A percentile compares a stretch with the other conserved stretches of the same genome.
Evolutionary conservation across 2,113 vertebrate genomes (phyloP).

Genomic region (Thymallus thymallus): DNA sequence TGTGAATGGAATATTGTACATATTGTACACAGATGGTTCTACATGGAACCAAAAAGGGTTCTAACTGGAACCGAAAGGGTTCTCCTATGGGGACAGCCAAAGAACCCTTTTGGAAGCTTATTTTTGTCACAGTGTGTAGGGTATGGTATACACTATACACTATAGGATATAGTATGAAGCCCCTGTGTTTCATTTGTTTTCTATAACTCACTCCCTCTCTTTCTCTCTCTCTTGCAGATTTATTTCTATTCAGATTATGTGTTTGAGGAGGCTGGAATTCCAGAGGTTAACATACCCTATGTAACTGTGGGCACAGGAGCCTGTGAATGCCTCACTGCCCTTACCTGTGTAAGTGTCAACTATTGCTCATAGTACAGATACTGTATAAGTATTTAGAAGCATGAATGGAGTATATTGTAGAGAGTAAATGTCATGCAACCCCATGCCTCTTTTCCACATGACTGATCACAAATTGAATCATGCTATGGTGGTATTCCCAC

Average conservation of each 20-base stretch:
- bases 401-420: too few species aligned
- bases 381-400: too few species aligned
- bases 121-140: too few species aligned
- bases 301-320: constrained; percentile 82
- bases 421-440: neutral
- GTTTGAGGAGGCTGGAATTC: constrained; percentile 80
- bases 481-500: neutral
- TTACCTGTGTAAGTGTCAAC: constrained; percentile 82
- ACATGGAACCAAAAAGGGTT: too few species aligned
- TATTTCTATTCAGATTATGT: constrained; percentile 88
- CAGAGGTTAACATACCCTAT: constrained; percentile 77
- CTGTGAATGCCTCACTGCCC: constrained; percentile 85
- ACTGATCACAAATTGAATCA: neutral
- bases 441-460: neutral
- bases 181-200: neutral
- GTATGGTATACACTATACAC: too few species aligned
- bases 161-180: neutral
- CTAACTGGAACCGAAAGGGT: too few species aligned
- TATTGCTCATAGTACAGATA: too few species aligned
- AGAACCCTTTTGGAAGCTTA: too few species aligned
- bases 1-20: too few species aligned
- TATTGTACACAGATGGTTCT: too few species aligned
- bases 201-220: too few species aligned
- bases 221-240: constrained; percentile 70
- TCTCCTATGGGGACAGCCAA: too few species aligned